A percentile compares a stretch with the other conserved stretches of the same genome.
These are phyloP conservation scores for Panzeria rudis DNA, from an alignment of 2,888 invertebrate genomes.

Conservation along the genomic window DNA sequence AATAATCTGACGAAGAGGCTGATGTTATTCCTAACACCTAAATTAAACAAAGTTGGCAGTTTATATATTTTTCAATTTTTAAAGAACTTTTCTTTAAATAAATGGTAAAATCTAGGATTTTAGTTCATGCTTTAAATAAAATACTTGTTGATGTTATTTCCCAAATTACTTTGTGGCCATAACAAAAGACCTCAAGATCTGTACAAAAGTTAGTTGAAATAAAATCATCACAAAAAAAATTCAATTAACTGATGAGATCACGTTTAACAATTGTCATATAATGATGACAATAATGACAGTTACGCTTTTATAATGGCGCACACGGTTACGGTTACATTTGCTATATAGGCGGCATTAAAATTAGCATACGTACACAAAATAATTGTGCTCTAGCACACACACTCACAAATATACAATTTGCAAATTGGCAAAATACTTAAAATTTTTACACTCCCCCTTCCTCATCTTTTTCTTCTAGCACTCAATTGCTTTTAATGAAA, in stretches of 20 bases:
- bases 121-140: not conserved
- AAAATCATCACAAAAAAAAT: conserved; percentile 27
- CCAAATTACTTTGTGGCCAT: conserved; percentile 10
- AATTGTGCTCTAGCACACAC: not conserved
- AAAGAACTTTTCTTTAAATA: too few species aligned
- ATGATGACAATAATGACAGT: conserved; percentile 47
- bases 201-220: not conserved
- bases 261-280: conserved; percentile 66
- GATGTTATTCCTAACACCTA: too few species aligned
- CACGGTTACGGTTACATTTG: conserved; percentile 29
- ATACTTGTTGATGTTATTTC: not conserved
- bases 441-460: not conserved
- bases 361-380: not conserved
- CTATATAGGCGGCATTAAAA: conserved; percentile 1
- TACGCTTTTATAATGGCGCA: conserved; percentile 38
- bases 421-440: conserved; percentile 64
- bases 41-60: too few species aligned
- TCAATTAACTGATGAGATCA: conserved; percentile 70
- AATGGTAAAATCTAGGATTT: too few species aligned
- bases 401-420: conserved; percentile 57
- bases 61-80: too few species aligned
- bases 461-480: not conserved
- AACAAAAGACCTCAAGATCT: conserved; percentile 24
- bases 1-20: too few species aligned
- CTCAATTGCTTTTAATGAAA: not conserved